Base-by-base conservation (phyloP, 1,140 invertebrate genomes). In the Akabosia matsudoensis region DNA sequence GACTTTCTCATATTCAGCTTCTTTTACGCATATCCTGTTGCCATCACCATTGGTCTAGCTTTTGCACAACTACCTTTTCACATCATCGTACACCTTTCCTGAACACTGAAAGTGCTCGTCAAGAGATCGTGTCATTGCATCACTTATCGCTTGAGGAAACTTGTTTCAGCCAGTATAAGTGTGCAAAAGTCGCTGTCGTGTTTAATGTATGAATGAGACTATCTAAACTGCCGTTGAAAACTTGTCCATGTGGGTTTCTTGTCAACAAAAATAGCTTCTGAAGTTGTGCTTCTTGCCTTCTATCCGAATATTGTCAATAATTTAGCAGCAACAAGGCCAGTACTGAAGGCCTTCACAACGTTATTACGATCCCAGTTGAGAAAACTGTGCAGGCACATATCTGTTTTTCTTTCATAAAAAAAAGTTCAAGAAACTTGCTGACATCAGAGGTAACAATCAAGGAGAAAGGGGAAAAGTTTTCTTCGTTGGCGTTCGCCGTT, bases 181-280 rank as follows among this genome's bases (percentile, higher is more conserved):
- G n/a, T n/a, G n/a, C n/a, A n/a, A n/a, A 45, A 45, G 30, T 30
- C 61, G 26, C 4, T 30, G 13, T 67, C 61, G 13, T 31, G 26
- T 28, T 67, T 67, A 67, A 67, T 67, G 31, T 67, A 67, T 67
- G 61, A 67, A 67, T 67, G 61, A 67, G 61, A 67, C 28, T 31
- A 56, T n/a, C n/a, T n/a, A 56, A 56, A 56, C 14, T 4, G 54
- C 7, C 37, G 18, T 45, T 22, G 4, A n/a, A 22, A 24, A 14
- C n/a, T n/a, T n/a, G n/a, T n/a, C n/a, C n/a, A n/a, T n/a, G n/a
- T n/a, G n/a, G n/a, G n/a, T n/a, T n/a, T n/a, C n/a, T n/a, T n/a
- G n/a, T n/a, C n/a, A n/a, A n/a, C n/a, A n/a, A n/a, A n/a, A n/a
- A n/a, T n/a, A n/a, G n/a, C n/a, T n/a, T n/a, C n/a, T n/a, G n/a